These are phyloP conservation scores for Electrona antarctica DNA, from an alignment of 2,113 vertebrate species.

Conservation along the genomic window DNA sequence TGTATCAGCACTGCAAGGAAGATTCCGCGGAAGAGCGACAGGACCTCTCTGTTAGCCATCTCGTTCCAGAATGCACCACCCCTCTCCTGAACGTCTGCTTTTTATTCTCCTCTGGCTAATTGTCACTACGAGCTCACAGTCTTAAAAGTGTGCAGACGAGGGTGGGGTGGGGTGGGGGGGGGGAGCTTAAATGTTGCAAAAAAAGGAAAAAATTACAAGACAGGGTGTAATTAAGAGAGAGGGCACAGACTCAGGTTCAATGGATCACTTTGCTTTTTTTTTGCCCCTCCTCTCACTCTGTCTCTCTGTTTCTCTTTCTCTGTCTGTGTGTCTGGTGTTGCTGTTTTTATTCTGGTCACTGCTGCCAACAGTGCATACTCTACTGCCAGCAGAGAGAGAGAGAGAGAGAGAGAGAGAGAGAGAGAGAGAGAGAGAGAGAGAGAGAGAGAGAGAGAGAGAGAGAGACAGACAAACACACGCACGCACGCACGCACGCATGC, in stretches of 20 bases:
- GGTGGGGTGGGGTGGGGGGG: too few relatives aligned
- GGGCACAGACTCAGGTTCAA: slow-evolving; percentile 78
- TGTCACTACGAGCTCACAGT: slow-evolving; percentile 80
- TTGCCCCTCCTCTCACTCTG: slow-evolving; percentile 41
- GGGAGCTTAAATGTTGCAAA: background rate
- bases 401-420: slow-evolving; percentile 40
- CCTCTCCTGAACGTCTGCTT: slow-evolving; percentile 85
- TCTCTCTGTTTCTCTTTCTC: too few relatives aligned
- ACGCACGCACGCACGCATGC: slow-evolving; percentile 1
- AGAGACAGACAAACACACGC: slow-evolving; percentile 25
- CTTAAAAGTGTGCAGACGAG: slow-evolving; percentile 57
- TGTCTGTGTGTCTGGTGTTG: slow-evolving; percentile 75
- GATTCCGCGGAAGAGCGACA: slow-evolving; percentile 83
- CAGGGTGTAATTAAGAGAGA: slow-evolving; percentile 85
- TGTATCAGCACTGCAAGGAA: slow-evolving; percentile 83
- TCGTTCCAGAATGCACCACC: slow-evolving; percentile 88
- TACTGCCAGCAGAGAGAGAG: slow-evolving; percentile 71
- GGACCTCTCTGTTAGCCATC: slow-evolving; percentile 89
- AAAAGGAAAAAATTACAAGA: slow-evolving; percentile 72
- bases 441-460: slow-evolving; percentile 35
- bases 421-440: slow-evolving; percentile 45
- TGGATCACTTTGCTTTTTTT: slow-evolving; percentile 80
- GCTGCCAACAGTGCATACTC: slow-evolving; percentile 78
- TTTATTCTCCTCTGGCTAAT: slow-evolving; percentile 91
- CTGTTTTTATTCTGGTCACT: slow-evolving; percentile 86